Conservation (phyloP, 2,888 invertebrate species). For the Fabriciana adippe region DNA sequence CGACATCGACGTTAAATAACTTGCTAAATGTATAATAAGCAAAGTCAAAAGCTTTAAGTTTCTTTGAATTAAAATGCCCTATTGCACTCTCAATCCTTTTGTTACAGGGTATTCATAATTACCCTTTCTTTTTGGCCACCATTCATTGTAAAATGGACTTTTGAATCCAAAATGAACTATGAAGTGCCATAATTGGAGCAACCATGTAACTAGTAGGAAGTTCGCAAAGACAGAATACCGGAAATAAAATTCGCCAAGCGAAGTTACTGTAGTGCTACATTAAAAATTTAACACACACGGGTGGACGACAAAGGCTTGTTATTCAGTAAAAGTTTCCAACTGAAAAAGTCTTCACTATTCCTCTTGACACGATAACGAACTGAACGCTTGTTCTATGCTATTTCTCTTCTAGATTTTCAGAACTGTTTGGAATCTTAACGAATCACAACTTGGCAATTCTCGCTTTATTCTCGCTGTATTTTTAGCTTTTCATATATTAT, state of each 20-base stretch:
- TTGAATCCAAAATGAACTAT: not conserved
- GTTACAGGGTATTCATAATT: no score
- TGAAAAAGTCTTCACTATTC: slow-evolving; percentile 44
- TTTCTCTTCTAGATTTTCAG: slow-evolving; percentile 20
- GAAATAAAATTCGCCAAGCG: slow-evolving; percentile 7
- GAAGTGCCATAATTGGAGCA: not conserved
- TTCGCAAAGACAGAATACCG: slow-evolving; percentile 7
- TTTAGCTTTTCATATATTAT: slow-evolving; percentile 25
- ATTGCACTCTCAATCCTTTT: no score
- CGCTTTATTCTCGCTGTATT: slow-evolving; percentile 7
- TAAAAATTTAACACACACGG: slow-evolving; percentile 32
- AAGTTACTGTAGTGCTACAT: slow-evolving; percentile 26
- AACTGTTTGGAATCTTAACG: slow-evolving; percentile 27
- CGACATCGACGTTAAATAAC: no score
- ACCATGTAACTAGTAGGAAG: not conserved
- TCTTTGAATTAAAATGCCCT: no score
- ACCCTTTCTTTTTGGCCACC: not conserved
- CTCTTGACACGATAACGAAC: slow-evolving; percentile 46
- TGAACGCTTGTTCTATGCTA: slow-evolving; percentile 30
- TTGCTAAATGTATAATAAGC: no score
- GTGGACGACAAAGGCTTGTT: slow-evolving; percentile 42
- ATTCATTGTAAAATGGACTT: not conserved
- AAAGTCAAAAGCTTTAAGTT: no score
- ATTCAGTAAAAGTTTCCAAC: slow-evolving; percentile 40
- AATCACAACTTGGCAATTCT: slow-evolving; percentile 26